Conservation (phyloP, 2,113 vertebrate species). For the Manacus vitellinus region DNA sequence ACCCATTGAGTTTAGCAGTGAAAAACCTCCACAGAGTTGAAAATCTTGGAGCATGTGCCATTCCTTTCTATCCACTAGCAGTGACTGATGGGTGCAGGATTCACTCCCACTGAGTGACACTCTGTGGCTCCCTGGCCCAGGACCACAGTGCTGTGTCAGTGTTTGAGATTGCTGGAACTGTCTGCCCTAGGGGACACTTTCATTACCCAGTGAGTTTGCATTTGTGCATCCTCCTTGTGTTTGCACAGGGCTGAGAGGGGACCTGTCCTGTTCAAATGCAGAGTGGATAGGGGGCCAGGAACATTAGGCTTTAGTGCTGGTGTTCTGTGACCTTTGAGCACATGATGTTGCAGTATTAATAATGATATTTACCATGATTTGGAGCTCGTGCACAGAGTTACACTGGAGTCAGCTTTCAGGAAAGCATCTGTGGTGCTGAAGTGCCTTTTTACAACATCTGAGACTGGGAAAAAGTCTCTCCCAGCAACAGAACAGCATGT, state of each 20-base stretch:
- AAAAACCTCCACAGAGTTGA: neutral
- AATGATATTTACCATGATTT: neutral
- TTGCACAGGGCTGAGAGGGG: neutral
- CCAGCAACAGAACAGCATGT: neutral
- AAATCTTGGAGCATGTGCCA: neutral
- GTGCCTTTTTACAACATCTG: neutral
- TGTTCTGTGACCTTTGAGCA: neutral
- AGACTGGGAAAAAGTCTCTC: neutral
- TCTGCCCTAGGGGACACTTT: neutral
- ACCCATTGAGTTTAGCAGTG: neutral
- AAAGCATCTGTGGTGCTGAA: neutral
- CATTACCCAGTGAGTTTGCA: rapidly evolving
- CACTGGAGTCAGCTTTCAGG: neutral
- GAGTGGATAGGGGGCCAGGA: rapidly evolving
- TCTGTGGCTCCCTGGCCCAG: neutral
- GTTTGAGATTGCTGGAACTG: neutral
- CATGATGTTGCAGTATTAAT: neutral
- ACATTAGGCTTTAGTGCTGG: neutral
- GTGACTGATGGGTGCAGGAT: neutral
- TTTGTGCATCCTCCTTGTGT: neutral
- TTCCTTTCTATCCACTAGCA: neutral
- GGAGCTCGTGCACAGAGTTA: neutral
- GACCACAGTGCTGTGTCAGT: neutral
- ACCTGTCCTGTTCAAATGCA: neutral
- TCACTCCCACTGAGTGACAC: neutral